Percentiles rank a stretch among this genome's conserved stretches.
phyloP scores from a whole-genome alignment of 2,797 vertebrate species.

The Coregonus suidteri region DNA sequence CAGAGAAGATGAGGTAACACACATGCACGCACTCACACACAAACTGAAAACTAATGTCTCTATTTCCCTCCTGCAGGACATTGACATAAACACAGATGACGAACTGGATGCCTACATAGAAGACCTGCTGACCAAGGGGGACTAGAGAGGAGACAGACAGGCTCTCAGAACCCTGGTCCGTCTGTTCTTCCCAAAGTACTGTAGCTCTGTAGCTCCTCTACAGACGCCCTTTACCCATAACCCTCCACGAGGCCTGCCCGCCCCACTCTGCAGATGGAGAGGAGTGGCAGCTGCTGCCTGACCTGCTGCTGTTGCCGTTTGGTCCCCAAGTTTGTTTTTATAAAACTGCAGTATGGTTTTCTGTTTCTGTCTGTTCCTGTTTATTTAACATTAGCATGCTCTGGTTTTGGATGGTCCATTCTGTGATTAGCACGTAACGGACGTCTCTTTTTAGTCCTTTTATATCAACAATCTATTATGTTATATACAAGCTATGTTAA shows the following conservation, averaged over 20 bases:
- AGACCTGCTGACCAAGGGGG: slow-evolving; percentile 95
- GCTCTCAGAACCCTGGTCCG: slow-evolving; percentile 12
- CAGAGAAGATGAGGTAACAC: not conserved
- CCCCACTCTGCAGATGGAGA: not conserved
- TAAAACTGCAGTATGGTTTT: slow-evolving; percentile 21
- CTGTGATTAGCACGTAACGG: slow-evolving; percentile 20
- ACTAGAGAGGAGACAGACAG: slow-evolving; percentile 72
- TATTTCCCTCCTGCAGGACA: slow-evolving; percentile 81
- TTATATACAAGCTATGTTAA: slow-evolving; percentile 39
- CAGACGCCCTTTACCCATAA: not conserved
- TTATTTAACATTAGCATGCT: slow-evolving; percentile 21
- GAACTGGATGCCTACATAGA: slow-evolving; percentile 98
- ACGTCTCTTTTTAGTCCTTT: slow-evolving; percentile 60
- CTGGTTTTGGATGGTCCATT: slow-evolving; percentile 35
- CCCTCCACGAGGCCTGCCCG: not conserved
- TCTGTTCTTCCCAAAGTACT: slow-evolving; percentile 15
- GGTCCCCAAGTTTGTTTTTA: slow-evolving; percentile 14
- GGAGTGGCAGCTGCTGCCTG: not conserved
- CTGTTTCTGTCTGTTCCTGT: slow-evolving; percentile 32
- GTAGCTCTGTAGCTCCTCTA: not conserved
- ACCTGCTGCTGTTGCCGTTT: not conserved
- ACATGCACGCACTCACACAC: not conserved
- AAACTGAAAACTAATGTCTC: not conserved
- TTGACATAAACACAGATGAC: slow-evolving; percentile 98
- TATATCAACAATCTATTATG: slow-evolving; percentile 48